phyloP scores from a whole-genome alignment of 2,797 vertebrate genomes.

The Catostomus latipinnis region DNA sequence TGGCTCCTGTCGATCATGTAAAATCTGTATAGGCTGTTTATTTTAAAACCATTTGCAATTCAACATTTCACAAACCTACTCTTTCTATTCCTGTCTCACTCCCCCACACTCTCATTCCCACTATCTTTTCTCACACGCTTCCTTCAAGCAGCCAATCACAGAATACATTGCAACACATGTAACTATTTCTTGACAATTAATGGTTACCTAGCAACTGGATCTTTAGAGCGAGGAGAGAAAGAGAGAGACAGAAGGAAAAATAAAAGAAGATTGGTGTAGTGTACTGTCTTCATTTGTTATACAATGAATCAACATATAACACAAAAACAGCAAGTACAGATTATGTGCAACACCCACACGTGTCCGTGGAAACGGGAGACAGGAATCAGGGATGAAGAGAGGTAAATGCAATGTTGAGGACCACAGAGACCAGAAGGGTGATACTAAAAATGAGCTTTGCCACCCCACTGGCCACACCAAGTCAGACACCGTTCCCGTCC shows the following conservation, averaged over 20 bases:
- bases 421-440: too few relatives aligned
- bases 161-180: conserved; percentile 81
- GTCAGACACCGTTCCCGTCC: too few relatives aligned
- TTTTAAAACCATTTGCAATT: conserved; percentile 47
- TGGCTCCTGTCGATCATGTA: conserved; percentile 1
- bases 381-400: conserved; percentile 11
- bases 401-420: conserved; percentile 26
- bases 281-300: conserved; percentile 76
- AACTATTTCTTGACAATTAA: conserved; percentile 88
- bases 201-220: conserved; percentile 87
- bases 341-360: conserved; percentile 76
- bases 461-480: too few relatives aligned
- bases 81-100: conserved; percentile 49
- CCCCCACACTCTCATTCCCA: conserved; percentile 35
- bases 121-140: conserved; percentile 38
- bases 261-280: conserved; percentile 68
- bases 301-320: conserved; percentile 78
- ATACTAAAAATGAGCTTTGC: too few relatives aligned
- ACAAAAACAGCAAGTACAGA: conserved; percentile 79
- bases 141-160: conserved; percentile 67
- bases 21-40: conserved; percentile 1
- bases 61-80: conserved; percentile 46
- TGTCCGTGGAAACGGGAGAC: conserved; percentile 40
- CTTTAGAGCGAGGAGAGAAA: conserved; percentile 66
- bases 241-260: conserved; percentile 36